These are phyloP conservation scores for Daboia siamensis DNA, from an alignment of 2,113 vertebrate genomes.

Conservation along the genomic window DNA sequence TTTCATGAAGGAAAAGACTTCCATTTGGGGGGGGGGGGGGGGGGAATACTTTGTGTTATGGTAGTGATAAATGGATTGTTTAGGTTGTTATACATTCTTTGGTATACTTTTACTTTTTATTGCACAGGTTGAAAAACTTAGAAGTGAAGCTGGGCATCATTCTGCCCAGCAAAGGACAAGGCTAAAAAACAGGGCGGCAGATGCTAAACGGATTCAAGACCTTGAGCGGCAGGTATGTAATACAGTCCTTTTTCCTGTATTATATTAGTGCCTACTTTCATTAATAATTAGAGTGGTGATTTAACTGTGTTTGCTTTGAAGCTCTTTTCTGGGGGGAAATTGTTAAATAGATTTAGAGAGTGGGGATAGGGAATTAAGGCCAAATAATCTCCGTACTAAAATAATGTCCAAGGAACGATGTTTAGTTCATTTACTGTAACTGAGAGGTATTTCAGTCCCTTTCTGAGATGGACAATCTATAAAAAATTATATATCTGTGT, in stretches of 20 bases:
- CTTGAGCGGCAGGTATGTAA: slow-evolving; percentile 83
- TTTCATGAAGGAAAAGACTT: not conserved
- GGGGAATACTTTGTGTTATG: not conserved
- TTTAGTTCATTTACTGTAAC: not conserved
- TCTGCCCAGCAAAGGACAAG: slow-evolving; percentile 74
- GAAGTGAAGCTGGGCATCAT: slow-evolving; percentile 73
- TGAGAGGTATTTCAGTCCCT: not conserved
- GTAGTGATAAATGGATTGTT: not conserved
- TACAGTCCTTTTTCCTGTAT: not conserved
- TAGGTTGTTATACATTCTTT: not conserved
- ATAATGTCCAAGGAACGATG: not conserved
- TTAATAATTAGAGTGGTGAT: not conserved
- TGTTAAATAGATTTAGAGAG: not conserved
- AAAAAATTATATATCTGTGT: not conserved
- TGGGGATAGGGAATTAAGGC: not conserved
- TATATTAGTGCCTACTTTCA: not conserved
- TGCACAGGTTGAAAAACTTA: slow-evolving; percentile 82
- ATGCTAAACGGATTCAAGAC: slow-evolving; percentile 85
- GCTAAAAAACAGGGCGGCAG: slow-evolving; percentile 73
- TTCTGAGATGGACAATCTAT: not conserved
- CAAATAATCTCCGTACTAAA: not conserved
- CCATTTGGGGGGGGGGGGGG: not conserved
- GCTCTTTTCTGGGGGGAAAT: not conserved
- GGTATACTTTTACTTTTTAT: not conserved
- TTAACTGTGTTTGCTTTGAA: not conserved